Percentiles rank a stretch among this genome's conserved stretches.
Conservation (phyloP, 2,888 invertebrate species). For the Bembecia ichneumoniformis region DNA sequence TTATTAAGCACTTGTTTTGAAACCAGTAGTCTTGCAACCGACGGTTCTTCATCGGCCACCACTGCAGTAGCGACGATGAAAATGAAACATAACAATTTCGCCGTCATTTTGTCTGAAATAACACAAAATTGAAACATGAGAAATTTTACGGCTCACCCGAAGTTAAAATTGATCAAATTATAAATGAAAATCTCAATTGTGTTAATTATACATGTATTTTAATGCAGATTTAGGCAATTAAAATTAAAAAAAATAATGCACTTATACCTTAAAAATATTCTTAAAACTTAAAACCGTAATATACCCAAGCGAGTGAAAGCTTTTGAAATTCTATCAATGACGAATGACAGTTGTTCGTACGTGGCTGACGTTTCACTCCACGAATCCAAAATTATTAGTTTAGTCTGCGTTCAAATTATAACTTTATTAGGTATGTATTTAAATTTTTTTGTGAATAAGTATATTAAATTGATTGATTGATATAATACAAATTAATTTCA, state of each 20-base stretch:
- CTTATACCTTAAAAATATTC: slow-evolving; percentile 18
- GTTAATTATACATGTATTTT: background rate
- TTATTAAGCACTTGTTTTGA: slow-evolving; percentile 96
- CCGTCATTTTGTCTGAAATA: slow-evolving; percentile 55
- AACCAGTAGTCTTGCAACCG: slow-evolving; percentile 86
- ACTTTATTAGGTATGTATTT: background rate
- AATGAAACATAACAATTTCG: slow-evolving; percentile 55
- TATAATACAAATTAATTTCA: background rate
- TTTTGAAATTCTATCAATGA: slow-evolving; percentile 9
- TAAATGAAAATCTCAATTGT: slow-evolving; percentile 16
- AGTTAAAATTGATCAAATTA: background rate
- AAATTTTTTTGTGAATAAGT: background rate
- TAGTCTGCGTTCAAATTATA: slow-evolving; percentile 12
- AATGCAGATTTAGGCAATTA: slow-evolving; percentile 9
- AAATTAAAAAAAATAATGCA: slow-evolving; percentile 2
- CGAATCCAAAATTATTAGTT: slow-evolving; percentile 43
- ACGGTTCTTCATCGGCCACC: slow-evolving; percentile 77
- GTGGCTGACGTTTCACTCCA: slow-evolving; percentile 72
- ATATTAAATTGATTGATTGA: background rate
- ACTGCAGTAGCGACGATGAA: slow-evolving; percentile 58
- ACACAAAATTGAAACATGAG: slow-evolving; percentile 9
- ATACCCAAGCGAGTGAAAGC: slow-evolving; percentile 17
- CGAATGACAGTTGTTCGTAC: slow-evolving; percentile 43
- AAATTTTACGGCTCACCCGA: too few relatives aligned
- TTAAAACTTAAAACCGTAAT: slow-evolving; percentile 9